Evolutionary conservation across 2,797 vertebrate species (phyloP).

Genomic region (Streptopelia turtur): DNA sequence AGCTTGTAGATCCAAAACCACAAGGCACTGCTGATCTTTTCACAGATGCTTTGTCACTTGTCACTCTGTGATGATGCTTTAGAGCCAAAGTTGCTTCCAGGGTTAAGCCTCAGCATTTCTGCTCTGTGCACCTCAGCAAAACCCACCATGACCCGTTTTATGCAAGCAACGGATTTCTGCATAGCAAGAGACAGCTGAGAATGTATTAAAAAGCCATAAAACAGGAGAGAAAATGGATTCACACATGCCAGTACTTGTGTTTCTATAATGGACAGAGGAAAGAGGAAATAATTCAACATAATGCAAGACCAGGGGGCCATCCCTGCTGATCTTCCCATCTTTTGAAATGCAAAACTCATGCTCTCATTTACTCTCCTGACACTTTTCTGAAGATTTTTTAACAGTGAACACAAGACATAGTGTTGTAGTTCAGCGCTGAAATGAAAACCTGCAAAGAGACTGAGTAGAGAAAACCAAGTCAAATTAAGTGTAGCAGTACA

Average conservation of each 20-base stretch:
- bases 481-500: neutral
- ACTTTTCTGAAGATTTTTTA: neutral
- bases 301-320: neutral
- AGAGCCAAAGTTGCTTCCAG: neutral
- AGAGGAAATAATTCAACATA: neutral
- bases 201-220: constrained; percentile 17
- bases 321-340: neutral
- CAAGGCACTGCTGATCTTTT: neutral
- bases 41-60: neutral
- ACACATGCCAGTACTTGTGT: neutral
- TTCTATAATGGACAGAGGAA: neutral
- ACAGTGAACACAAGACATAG: neutral
- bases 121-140: neutral
- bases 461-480: neutral
- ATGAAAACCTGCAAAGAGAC: neutral
- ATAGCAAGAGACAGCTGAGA: neutral
- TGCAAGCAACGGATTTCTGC: neutral
- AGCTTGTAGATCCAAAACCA: neutral
- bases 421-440: neutral
- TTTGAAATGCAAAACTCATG: neutral
- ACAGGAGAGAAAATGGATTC: neutral
- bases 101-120: neutral
- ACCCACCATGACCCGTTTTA: neutral
- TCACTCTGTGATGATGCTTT: neutral
- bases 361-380: neutral